Base-by-base conservation (phyloP, 2,113 vertebrate species). In the Pelecanoides urinatrix region DNA sequence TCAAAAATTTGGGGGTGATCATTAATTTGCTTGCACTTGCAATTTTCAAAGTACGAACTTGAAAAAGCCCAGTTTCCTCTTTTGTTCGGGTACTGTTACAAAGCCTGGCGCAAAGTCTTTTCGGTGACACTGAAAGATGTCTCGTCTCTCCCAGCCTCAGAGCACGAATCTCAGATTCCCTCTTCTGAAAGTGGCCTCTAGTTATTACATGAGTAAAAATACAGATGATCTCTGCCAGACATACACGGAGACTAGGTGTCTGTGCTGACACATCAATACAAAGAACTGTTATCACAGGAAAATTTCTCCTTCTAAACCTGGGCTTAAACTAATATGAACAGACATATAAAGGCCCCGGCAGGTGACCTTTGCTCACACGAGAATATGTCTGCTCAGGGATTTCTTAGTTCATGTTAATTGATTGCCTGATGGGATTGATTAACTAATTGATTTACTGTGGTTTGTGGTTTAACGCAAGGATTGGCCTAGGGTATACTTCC, bases 371-470 rank as follows among this genome's bases (percentile, higher is more conserved):
- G 76, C 50, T 96, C 83, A 34, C 80, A 42, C 0, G 1, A 91
- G 92, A 95, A 91, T 91, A 91, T 82, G 91, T 96, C 96, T 89
- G 86, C 80, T 94, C 94, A 87, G 92, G 95, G 58, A 87, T 96
- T 96, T 94, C 94, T 95, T 97, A 91, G 86, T 89, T 95, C 86
- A 79, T 91, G 95, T 96, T 97, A 95, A 97, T 97, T 95, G 96
- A 97, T 96, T 92, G 86, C 83, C 83, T 94, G 92, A 96, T 96
- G 88, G 92, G 88, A 96, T 97, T 96, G 92, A 96, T 96, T 94
- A 95, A 87, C 76, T 94, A 93, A 96, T 96, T 96, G 92, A 96
- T 96, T 96, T 94, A 79, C 74, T 91, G 78, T 89, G 94, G 90
- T 88, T 90, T 96, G 92, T 80, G 94, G 90, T 86, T 96, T 93